phyloP scores from a whole-genome alignment of 2,113 vertebrate species.

The Proteles cristata region DNA sequence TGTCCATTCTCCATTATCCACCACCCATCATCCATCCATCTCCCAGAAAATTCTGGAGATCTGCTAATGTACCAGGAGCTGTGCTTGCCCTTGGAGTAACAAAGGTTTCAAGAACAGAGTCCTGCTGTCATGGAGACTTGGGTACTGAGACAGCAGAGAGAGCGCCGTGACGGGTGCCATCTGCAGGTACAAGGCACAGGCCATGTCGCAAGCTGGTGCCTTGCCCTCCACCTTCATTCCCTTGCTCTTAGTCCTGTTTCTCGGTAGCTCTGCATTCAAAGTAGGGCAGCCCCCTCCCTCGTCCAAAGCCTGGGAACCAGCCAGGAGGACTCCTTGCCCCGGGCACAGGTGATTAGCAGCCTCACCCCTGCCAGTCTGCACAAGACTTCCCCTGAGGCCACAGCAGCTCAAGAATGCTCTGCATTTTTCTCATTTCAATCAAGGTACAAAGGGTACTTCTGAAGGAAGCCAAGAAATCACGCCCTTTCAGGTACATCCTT shows the following conservation, averaged over 20 bases:
- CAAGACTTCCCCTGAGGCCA: slow-evolving; percentile 41
- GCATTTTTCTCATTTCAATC: slow-evolving; percentile 66
- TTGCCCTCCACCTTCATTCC: neutral
- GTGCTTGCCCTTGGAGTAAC: neutral
- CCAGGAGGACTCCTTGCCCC: neutral
- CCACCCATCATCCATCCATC: neutral
- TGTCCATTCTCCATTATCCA: neutral
- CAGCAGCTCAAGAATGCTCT: neutral
- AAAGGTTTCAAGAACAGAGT: neutral
- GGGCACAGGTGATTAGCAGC: slow-evolving; percentile 17
- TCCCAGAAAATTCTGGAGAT: neutral
- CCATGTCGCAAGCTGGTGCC: fast-evolving
- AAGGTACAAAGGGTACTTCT: slow-evolving; percentile 32
- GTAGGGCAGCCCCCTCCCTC: neutral
- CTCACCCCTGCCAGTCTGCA: slow-evolving; percentile 58
- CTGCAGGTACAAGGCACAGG: fast-evolving
- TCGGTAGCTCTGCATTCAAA: neutral
- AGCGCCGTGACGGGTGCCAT: fast-evolving
- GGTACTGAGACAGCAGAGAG: neutral
- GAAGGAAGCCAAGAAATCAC: slow-evolving; percentile 20
- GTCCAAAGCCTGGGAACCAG: slow-evolving; percentile 38
- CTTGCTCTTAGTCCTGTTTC: neutral
- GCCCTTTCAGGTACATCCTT: slow-evolving; percentile 44
- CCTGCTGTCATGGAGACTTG: neutral
- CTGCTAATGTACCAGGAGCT: neutral